A percentile compares a stretch with the other conserved stretches of the same genome.
Conservation (phyloP, 2,888 invertebrate species). For the Operophtera brumata region DNA sequence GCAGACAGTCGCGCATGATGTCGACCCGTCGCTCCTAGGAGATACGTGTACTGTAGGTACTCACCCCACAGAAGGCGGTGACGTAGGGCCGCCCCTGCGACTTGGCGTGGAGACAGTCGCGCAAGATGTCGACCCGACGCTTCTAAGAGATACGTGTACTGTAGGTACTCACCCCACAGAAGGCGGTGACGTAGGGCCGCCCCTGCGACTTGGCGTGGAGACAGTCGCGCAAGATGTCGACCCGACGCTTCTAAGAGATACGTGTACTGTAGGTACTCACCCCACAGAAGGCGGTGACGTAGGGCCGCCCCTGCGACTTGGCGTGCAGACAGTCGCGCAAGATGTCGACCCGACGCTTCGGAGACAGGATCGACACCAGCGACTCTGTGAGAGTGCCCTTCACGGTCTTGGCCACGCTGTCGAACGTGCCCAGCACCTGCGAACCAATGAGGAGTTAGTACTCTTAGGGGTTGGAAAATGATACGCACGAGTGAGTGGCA, state of each 20-base stretch:
- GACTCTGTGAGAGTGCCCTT: conserved; percentile 94
- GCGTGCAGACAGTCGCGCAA: conserved; percentile 97
- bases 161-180: conserved; percentile 89
- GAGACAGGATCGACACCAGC: conserved; percentile 95
- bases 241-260: conserved; percentile 95
- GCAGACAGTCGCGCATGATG: conserved; percentile 96
- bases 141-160: no score
- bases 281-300: conserved; percentile 98
- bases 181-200: conserved; percentile 97
- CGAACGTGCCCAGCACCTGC: conserved; percentile 94
- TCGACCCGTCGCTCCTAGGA: conserved; percentile 95
- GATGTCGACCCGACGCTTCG: conserved; percentile 96
- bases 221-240: conserved; percentile 98
- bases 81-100: conserved; percentile 93
- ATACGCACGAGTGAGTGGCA: no score
- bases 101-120: conserved; percentile 96
- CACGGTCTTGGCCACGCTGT: conserved; percentile 93
- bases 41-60: no score
- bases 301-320: conserved; percentile 90
- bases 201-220: conserved; percentile 90
- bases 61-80: conserved; percentile 97
- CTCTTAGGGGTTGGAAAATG: no score
- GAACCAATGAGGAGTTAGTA: not conserved
- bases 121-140: conserved; percentile 95
- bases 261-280: conserved; percentile 67